Percentiles rank a stretch among this genome's conserved stretches.
These are phyloP conservation scores for Neogobius melanostomus DNA, from an alignment of 2,113 vertebrate species.

Conservation along the genomic window DNA sequence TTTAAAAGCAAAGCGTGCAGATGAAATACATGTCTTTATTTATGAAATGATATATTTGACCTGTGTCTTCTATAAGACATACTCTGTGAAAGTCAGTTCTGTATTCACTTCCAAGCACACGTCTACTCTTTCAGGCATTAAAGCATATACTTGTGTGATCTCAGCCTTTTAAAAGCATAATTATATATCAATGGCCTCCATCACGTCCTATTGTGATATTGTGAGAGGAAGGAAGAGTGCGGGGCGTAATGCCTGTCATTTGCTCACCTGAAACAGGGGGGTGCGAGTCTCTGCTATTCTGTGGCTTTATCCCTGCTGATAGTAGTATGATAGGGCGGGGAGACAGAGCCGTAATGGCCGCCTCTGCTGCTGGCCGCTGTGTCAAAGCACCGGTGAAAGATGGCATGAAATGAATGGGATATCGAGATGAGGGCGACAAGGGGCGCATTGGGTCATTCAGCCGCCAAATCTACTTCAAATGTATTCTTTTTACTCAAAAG, in stretches of 20 bases:
- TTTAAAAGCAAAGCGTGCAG: background rate
- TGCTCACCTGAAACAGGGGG: conserved; percentile 67
- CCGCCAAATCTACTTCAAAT: conserved; percentile 64
- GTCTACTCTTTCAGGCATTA: conserved; percentile 49
- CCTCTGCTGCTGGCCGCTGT: conserved; percentile 46
- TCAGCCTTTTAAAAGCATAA: conserved; percentile 54
- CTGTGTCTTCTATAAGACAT: background rate
- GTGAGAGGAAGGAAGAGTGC: conserved; percentile 55
- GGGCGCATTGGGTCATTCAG: conserved; percentile 63
- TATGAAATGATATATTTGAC: background rate
- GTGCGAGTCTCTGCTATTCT: conserved; percentile 45
- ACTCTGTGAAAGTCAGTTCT: conserved; percentile 26
- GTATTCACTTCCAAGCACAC: conserved; percentile 14
- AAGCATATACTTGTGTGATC: conserved; percentile 53
- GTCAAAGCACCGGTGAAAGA: conserved; percentile 56
- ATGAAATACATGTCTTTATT: background rate
- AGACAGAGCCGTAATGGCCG: conserved; percentile 54
- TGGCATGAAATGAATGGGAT: conserved; percentile 70
- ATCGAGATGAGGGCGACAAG: conserved; percentile 66
- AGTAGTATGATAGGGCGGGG: conserved; percentile 54
- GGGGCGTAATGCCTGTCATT: conserved; percentile 70
- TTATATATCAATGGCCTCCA: conserved; percentile 53
- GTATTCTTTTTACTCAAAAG: conserved; percentile 32
- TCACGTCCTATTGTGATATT: conserved; percentile 57
- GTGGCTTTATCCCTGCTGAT: conserved; percentile 70